phyloP scores from a whole-genome alignment of 2,888 invertebrate species.

The Tenodera sinensis region DNA sequence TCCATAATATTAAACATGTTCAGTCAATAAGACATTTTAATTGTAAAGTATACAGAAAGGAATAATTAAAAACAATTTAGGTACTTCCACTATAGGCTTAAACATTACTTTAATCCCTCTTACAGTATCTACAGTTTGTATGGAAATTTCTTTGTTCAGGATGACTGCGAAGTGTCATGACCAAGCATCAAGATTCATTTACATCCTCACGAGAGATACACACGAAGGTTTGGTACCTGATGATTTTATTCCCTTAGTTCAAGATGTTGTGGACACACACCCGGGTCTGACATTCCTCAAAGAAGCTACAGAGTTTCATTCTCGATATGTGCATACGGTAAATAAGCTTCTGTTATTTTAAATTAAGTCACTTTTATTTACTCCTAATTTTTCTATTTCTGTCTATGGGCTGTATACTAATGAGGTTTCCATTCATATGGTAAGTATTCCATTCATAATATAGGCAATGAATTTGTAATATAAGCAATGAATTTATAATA shows the following conservation, averaged over 20 bases:
- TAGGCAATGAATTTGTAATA: too few species aligned
- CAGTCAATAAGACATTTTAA: too few species aligned
- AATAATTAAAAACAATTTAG: neutral
- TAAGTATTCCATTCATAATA: too few species aligned
- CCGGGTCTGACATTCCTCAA: constrained; percentile 95
- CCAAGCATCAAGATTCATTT: constrained; percentile 81
- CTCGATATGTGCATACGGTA: constrained; percentile 96
- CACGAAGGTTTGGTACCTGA: constrained; percentile 71
- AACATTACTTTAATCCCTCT: neutral
- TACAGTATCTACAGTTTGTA: neutral
- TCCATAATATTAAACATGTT: too few species aligned
- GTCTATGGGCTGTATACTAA: too few species aligned
- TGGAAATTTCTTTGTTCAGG: constrained; percentile 48
- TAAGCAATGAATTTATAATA: too few species aligned
- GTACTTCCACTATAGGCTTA: neutral
- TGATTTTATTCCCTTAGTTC: constrained; percentile 89
- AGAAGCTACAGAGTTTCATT: constrained; percentile 98
- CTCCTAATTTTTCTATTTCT: too few species aligned
- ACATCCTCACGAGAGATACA: constrained; percentile 74
- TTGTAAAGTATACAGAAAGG: neutral
- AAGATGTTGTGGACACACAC: constrained; percentile 98
- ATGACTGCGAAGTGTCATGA: constrained; percentile 81
- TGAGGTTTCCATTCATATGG: too few species aligned
- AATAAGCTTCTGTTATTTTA: constrained; percentile 34
- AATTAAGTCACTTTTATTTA: too few species aligned